Conservation (phyloP, 2,113 vertebrate genomes). For the Corapipo altera region DNA sequence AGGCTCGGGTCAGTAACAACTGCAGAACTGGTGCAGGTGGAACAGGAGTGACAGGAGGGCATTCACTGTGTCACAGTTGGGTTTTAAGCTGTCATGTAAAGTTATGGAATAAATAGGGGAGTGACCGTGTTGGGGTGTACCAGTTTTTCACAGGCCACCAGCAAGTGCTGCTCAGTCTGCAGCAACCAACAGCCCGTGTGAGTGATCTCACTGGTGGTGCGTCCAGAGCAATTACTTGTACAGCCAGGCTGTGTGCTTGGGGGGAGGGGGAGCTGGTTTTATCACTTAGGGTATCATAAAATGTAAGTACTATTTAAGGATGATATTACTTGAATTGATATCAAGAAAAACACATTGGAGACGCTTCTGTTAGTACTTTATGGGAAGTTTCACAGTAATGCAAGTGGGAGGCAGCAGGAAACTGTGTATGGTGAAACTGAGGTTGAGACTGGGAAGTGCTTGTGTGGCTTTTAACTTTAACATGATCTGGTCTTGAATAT, state of each 20-base stretch:
- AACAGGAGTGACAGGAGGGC: background rate
- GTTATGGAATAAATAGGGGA: background rate
- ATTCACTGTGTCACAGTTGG: accelerated
- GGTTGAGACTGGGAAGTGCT: background rate
- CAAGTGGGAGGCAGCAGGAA: background rate
- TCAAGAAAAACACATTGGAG: background rate
- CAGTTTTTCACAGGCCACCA: background rate
- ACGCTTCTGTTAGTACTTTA: background rate
- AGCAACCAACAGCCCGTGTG: background rate
- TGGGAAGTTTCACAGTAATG: background rate
- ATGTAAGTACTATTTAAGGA: background rate
- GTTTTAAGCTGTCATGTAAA: background rate
- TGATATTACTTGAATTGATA: background rate
- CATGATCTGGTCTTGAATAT: background rate
- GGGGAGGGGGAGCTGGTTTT: background rate
- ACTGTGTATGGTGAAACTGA: background rate
- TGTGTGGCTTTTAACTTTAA: background rate
- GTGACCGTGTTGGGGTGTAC: accelerated
- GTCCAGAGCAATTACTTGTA: background rate
- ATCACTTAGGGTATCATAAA: background rate
- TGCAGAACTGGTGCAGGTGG: background rate
- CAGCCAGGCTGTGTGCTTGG: accelerated
- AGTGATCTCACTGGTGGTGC: background rate
- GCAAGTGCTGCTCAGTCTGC: background rate
- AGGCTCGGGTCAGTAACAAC: background rate